Evolutionary conservation across 2,888 invertebrate genomes (phyloP).

Genomic region (Actias luna): DNA sequence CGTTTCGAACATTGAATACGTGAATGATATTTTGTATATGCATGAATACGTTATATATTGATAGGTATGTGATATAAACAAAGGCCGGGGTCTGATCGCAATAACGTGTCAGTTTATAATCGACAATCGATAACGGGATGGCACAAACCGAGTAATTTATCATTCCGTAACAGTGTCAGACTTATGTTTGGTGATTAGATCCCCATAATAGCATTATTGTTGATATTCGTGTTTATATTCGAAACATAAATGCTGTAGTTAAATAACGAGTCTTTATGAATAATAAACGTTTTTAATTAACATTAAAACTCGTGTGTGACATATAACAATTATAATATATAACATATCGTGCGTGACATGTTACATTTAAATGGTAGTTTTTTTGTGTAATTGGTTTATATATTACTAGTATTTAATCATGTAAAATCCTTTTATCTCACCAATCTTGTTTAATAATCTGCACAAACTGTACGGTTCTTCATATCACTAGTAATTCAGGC

Average conservation of each 20-base stretch:
- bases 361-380: too few relatives aligned
- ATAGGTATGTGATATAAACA: constrained; percentile 17
- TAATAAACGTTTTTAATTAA: too few relatives aligned
- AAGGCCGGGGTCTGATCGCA: constrained; percentile 21
- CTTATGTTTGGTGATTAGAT: constrained; percentile 38
- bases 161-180: constrained; percentile 33
- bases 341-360: too few relatives aligned
- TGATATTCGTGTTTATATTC: constrained; percentile 8
- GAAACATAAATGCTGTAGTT: constrained; percentile 4
- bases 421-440: too few relatives aligned
- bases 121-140: constrained; percentile 33
- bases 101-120: constrained; percentile 33
- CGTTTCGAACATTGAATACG: background rate
- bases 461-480: too few relatives aligned
- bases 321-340: too few relatives aligned
- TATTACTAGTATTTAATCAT: too few relatives aligned
- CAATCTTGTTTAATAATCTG: too few relatives aligned
- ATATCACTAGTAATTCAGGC: too few relatives aligned
- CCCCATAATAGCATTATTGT: constrained; percentile 28
- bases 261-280: too few relatives aligned
- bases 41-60: background rate
- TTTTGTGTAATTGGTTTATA: too few relatives aligned
- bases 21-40: background rate
- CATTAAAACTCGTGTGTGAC: too few relatives aligned
- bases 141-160: constrained; percentile 33